These are phyloP conservation scores for Mormyrops boulengeri DNA, from an alignment of 2,797 vertebrate species.

Conservation along the genomic window DNA sequence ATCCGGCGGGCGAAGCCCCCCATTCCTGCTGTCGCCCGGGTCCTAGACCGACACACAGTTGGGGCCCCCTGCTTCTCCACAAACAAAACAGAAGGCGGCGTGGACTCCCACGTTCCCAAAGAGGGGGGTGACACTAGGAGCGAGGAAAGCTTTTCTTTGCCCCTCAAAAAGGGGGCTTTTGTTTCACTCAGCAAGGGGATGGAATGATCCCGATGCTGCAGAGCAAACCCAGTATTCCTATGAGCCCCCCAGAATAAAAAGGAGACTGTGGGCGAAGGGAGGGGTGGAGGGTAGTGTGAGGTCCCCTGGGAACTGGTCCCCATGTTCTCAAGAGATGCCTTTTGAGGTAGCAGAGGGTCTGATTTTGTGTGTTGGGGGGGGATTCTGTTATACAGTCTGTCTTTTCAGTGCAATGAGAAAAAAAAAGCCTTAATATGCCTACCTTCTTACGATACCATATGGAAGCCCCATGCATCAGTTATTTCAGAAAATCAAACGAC, in stretches of 20 bases:
- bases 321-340: conserved; percentile 51
- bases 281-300: conserved; percentile 27
- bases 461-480: neutral
- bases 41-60: conserved; percentile 75
- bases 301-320: conserved; percentile 43
- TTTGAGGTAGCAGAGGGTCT: conserved; percentile 46
- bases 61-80: conserved; percentile 32
- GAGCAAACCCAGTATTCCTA: conserved; percentile 66
- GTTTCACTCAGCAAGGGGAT: conserved; percentile 85
- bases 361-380: conserved; percentile 31
- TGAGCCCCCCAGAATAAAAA: conserved; percentile 66
- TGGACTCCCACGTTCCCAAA: conserved; percentile 80
- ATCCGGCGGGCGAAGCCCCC: conserved; percentile 50
- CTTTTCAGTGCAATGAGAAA: neutral
- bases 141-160: conserved; percentile 77
- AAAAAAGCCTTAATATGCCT: neutral
- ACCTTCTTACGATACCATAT: neutral
- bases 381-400: conserved; percentile 20
- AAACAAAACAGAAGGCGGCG: conserved; percentile 34
- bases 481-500: neutral
- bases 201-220: conserved; percentile 63
- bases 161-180: conserved; percentile 87
- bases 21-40: conserved; percentile 65
- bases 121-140: conserved; percentile 71
- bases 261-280: conserved; percentile 44